Evolutionary conservation across 2,113 vertebrate species (phyloP), one percentile per base, ranked within the genome.

Genomic region (Asarcornis scutulata): DNA sequence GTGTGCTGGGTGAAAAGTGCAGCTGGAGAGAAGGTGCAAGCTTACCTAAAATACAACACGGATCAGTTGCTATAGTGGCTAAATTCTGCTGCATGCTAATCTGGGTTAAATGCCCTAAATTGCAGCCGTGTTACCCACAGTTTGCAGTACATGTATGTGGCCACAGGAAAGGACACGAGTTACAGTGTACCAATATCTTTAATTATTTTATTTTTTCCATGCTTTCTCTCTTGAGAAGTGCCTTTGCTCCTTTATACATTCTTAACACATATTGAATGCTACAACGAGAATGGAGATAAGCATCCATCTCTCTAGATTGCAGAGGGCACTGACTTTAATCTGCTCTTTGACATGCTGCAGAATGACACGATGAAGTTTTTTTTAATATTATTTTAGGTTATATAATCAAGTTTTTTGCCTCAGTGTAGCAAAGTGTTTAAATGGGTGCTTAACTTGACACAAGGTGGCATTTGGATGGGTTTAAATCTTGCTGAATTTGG

Each of bases 341-440:
- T 0, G 2, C 31, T 12, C 10, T 78, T 56, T 29, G 31, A 34
- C 21, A 4, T 3, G 44, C 27, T 0, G 0, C 55, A 27, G 55
- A 86, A 53, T 11, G 40, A 23, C 79, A 50, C 32, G 18, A 7
- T 23, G 46, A 68, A 27, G 27, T 27, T 52, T 23, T 48, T 52
- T 26, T 48, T 48, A 34, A 11, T 10, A 6, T 86, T 75, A 46
- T 40, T 40, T 34, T 34, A 86, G 32, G 32, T 92, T 88, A 38
- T 10, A 16, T 66, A 77, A 71, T 62, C 8, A 8, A 68, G 11
- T 32, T 77, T 90, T 90, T 74, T 77, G 40, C 77, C 59, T 92
- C 26, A 1, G n/a, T 6, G 12, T 52, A 22, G 59, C 8, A 1
- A 14, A 48, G 7, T 22, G 17, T 58, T 86, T 77, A 66, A 82